Conservation (phyloP, 1,140 invertebrate species). For the Aphelinus atriplicis region DNA sequence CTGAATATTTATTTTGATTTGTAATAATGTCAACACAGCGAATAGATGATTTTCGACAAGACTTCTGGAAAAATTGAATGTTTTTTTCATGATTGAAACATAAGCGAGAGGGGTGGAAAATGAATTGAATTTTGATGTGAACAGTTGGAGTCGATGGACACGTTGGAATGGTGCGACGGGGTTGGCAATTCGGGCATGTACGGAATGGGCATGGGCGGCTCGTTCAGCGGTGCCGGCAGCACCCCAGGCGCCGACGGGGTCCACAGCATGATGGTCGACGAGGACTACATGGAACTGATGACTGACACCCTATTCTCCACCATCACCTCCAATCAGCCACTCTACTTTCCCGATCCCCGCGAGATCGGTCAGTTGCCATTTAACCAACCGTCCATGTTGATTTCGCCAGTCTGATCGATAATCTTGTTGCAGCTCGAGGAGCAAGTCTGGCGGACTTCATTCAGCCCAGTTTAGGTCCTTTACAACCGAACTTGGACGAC, state of each 20-base stretch:
- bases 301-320: constrained; percentile 91
- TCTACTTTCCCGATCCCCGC: constrained; percentile 95
- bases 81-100: neutral
- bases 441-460: constrained; percentile 92
- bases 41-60: neutral
- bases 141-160: constrained; percentile 83
- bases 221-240: constrained; percentile 51
- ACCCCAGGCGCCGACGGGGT: constrained; percentile 72
- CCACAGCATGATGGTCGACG: constrained; percentile 82
- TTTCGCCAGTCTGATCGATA: neutral
- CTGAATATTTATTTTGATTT: no score
- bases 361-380: constrained; percentile 84
- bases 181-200: constrained; percentile 51
- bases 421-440: constrained; percentile 68
- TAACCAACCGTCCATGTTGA: neutral
- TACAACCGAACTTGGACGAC: constrained; percentile 97
- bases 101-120: neutral
- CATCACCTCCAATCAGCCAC: constrained; percentile 87
- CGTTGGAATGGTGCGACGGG: constrained; percentile 74
- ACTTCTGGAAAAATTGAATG: neutral
- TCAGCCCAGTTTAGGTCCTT: constrained; percentile 94
- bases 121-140: constrained; percentile 38
- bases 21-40: no score
- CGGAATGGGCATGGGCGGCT: constrained; percentile 47
- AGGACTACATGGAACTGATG: constrained; percentile 89